Evolutionary conservation across 2,888 invertebrate genomes (phyloP), one percentile per base, ranked within the genome.

Genomic region (Eupithecia tripunctaria): DNA sequence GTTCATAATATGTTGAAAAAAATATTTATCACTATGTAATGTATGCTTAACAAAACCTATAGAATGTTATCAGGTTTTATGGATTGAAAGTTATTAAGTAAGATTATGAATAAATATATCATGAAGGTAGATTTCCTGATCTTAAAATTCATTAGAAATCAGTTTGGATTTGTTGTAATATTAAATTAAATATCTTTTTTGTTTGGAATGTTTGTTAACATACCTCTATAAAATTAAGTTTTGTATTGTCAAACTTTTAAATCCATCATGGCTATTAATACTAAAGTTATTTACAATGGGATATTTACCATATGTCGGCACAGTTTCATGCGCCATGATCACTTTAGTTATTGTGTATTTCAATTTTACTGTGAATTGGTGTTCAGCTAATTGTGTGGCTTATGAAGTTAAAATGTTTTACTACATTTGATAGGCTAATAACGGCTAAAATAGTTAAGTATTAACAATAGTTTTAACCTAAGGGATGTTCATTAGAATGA

Each of bases 401-500:
- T 8, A 6, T 29, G 15, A 29, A 29, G 60, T 27, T 60, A 29
- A 60, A 21, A 60, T 51, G 7, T 29, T 29, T 36, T 15, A 27
- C 27, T 60, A 29, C 27, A 27, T 27, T 36, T 62, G n/a, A 51
- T 73, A 70, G 41, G 29, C 60, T 56, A 56, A 25, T 36, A 51
- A 62, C 38, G 41, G 60, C 29, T 25, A 56, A 25, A 56, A 8
- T 60, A 60, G 15, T 0, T 60, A 60, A 29, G 60, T 60, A 59
- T 27, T 59, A 59, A 27, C 56, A 56, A 56, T 56, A 56, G 60
- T 62, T 56, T 67, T 73, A 73, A 68, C 75, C 67, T 70, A 74
- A 73, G 74, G 67, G 68, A 72, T 78, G 78, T 78, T 78, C 78
- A 77, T 74, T 78, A 74, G 72, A 43, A 25, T 63, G 29, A 63